Percentiles rank a stretch among this genome's conserved stretches.
These are phyloP conservation scores for Cotesia congregata DNA, from an alignment of 2,888 invertebrate species.

Conservation along the genomic window DNA sequence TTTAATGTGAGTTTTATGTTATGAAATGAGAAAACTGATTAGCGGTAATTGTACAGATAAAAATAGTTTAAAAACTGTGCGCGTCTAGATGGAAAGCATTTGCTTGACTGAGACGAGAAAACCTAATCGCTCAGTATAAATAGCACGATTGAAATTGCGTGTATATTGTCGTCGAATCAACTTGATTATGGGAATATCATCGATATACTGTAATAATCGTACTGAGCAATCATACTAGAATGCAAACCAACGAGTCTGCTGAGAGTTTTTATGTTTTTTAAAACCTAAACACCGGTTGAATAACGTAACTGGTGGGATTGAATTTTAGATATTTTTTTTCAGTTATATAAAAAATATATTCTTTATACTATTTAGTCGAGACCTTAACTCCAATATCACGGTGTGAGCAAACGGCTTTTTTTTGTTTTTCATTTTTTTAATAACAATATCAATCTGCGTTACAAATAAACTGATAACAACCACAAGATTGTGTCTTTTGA, in stretches of 20 bases:
- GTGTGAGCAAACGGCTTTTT: background rate
- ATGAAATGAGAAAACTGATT: background rate
- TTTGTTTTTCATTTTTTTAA: background rate
- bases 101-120: conserved; percentile 5
- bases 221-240: conserved; percentile 2
- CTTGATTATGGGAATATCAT: conserved; percentile 29
- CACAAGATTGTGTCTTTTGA: background rate
- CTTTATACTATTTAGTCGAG: background rate
- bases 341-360: background rate
- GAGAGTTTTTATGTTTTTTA: conserved; percentile 19
- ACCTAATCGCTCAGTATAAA: conserved; percentile 6
- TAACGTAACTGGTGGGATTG: background rate
- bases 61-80: background rate
- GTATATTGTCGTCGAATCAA: conserved; percentile 14
- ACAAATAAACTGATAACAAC: conserved; percentile 14
- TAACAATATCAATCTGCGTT: background rate
- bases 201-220: conserved; percentile 20
- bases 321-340: conserved; percentile 4
- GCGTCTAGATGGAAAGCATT: conserved; percentile 11
- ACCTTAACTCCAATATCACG: conserved; percentile 11
- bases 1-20: background rate
- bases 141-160: background rate
- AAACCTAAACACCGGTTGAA: conserved; percentile 9
- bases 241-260: background rate
- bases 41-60: background rate